Percentiles rank a stretch among this genome's conserved stretches.
phyloP scores from a whole-genome alignment of 64 coral and sea anemone genomes.

The Montipora foliosa region DNA sequence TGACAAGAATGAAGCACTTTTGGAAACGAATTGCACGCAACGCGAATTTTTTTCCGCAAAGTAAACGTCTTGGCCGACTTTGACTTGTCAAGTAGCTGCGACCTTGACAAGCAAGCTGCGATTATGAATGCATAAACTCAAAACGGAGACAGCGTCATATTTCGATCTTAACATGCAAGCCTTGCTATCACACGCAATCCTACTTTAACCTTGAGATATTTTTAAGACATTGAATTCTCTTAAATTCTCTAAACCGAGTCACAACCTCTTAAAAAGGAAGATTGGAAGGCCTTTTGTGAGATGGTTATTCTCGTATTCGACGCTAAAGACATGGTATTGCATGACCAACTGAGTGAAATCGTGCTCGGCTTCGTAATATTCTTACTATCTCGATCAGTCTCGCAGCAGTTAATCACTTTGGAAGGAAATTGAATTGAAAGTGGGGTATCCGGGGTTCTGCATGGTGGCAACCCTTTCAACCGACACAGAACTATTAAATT shows the following conservation, averaged over 20 bases:
- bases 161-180: neutral
- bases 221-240: neutral
- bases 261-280: too few relatives aligned
- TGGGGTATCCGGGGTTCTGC: neutral
- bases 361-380: neutral
- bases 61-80: neutral
- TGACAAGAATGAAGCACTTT: neutral
- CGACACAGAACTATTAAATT: neutral
- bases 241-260: neutral
- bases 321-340: neutral
- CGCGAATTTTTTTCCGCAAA: neutral
- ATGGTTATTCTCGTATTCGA: neutral
- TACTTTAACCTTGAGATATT: neutral
- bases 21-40: conserved; percentile 20
- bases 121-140: neutral
- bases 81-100: neutral
- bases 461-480: neutral
- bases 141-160: conserved; percentile 12
- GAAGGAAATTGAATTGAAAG: neutral
- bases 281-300: neutral
- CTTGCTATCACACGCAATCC: neutral
- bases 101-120: neutral
- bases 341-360: neutral
- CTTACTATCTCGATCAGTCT: conserved; percentile 5
- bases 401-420: conserved; percentile 27